phyloP scores from a whole-genome alignment of 1,140 invertebrate species.

The Aricia agestis region DNA sequence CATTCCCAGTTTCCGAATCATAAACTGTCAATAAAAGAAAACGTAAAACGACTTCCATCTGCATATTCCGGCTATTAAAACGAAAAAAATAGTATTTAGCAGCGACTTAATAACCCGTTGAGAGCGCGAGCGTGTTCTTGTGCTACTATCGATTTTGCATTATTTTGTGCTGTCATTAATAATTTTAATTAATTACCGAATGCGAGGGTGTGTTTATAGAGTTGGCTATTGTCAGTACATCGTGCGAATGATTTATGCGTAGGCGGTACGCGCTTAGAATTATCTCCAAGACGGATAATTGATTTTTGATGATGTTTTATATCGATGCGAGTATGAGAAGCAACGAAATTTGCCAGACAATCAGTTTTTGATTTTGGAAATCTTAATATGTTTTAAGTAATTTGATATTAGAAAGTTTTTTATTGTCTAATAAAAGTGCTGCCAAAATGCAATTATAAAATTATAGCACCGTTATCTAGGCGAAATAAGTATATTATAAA shows the following conservation, averaged over 20 bases:
- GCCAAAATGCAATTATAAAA: slow-evolving; percentile 5
- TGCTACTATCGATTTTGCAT: slow-evolving; percentile 54
- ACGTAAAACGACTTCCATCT: slow-evolving; percentile 54
- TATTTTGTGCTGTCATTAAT: slow-evolving; percentile 58
- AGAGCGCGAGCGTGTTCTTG: slow-evolving; percentile 30
- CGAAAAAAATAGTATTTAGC: slow-evolving; percentile 50
- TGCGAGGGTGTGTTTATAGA: slow-evolving; percentile 49
- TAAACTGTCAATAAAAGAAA: slow-evolving; percentile 72
- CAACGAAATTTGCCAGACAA: not conserved
- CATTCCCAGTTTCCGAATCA: slow-evolving; percentile 67
- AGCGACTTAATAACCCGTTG: slow-evolving; percentile 68
- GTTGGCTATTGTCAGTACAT: slow-evolving; percentile 48
- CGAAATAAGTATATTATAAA: slow-evolving; percentile 14
- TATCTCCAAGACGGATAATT: slow-evolving; percentile 48
- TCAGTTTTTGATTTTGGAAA: not conserved
- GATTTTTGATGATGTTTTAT: slow-evolving; percentile 57
- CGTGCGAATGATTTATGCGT: slow-evolving; percentile 58
- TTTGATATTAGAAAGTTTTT: too few species aligned
- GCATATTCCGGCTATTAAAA: slow-evolving; percentile 67
- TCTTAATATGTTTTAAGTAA: too few species aligned
- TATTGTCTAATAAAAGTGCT: not conserved
- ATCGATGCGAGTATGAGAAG: slow-evolving; percentile 21
- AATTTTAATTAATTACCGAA: slow-evolving; percentile 61
- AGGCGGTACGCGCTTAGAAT: slow-evolving; percentile 31
- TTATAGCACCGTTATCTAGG: not conserved